Evolutionary conservation across 2,797 vertebrate genomes (phyloP).

Genomic region (Galagoides demidoff): DNA sequence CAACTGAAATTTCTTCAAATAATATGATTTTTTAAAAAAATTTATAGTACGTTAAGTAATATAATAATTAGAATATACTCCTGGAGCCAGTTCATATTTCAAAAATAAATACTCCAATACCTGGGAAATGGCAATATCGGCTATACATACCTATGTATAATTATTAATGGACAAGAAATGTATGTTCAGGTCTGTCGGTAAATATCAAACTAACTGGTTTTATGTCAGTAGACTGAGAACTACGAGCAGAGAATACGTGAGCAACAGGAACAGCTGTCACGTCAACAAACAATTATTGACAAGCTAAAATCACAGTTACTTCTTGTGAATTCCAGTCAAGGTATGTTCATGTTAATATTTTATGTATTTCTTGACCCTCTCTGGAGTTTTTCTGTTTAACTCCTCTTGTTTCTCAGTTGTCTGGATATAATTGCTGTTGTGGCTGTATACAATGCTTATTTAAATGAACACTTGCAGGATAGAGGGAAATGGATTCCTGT

Average conservation of each 20-base stretch:
- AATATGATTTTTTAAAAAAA: not conserved
- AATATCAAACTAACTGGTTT: conserved; percentile 81
- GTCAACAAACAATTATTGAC: conserved; percentile 92
- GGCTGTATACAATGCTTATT: conserved; percentile 32
- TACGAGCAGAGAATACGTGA: conserved; percentile 93
- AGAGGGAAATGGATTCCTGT: conserved; percentile 9
- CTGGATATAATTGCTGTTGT: conserved; percentile 38
- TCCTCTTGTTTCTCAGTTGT: conserved; percentile 36
- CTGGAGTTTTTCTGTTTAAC: conserved; percentile 39
- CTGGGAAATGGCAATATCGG: conserved; percentile 10
- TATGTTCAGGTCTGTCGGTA: conserved; percentile 60
- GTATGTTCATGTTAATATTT: conserved; percentile 81
- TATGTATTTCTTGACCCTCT: conserved; percentile 60
- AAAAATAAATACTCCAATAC: conserved; percentile 27
- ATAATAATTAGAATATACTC: conserved; percentile 27
- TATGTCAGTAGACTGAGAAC: conserved; percentile 93
- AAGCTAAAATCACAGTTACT: conserved; percentile 89
- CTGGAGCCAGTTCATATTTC: conserved; percentile 37
- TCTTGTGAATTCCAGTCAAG: conserved; percentile 86
- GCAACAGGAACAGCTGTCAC: conserved; percentile 94
- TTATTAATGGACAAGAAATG: conserved; percentile 64
- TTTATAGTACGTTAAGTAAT: conserved; percentile 11
- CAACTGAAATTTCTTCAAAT: conserved; percentile 50
- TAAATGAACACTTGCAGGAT: conserved; percentile 45
- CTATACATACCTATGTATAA: not conserved